Conservation (phyloP, 2,888 invertebrate genomes). For the Cerastoderma edule region DNA sequence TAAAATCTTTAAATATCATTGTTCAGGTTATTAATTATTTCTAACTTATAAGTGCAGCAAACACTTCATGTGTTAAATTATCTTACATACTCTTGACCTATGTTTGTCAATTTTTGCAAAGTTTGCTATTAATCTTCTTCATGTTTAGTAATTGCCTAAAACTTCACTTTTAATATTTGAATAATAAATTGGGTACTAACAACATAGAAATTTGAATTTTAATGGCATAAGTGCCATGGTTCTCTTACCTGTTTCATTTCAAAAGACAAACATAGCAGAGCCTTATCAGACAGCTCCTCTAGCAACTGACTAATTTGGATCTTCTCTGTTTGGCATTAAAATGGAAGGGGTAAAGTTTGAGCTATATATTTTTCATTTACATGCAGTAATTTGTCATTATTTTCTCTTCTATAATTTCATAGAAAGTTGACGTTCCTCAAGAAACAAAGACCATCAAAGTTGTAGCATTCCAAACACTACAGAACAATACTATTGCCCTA, state of each 20-base stretch:
- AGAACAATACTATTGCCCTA: background rate
- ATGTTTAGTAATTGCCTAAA: too few species aligned
- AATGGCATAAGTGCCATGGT: background rate
- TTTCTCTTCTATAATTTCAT: conserved; percentile 1
- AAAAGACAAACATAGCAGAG: too few species aligned
- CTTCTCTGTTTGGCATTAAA: background rate
- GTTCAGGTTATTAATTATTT: too few species aligned
- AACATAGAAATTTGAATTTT: background rate
- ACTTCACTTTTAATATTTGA: too few species aligned
- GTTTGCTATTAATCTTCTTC: too few species aligned
- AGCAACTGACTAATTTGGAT: background rate
- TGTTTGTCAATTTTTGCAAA: too few species aligned
- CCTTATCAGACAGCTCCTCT: background rate
- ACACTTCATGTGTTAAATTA: too few species aligned
- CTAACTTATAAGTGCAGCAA: too few species aligned
- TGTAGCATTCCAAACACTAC: background rate
- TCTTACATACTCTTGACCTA: too few species aligned
- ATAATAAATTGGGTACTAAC: too few species aligned
- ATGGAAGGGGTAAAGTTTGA: background rate
- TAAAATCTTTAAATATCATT: too few species aligned
- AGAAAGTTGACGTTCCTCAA: background rate
- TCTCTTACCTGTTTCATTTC: background rate
- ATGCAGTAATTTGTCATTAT: conserved; percentile 1
- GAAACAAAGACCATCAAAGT: background rate
- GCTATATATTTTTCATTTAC: background rate